These are phyloP conservation scores for Neodiprion fabricii DNA, from an alignment of 1,140 invertebrate species.

Conservation along the genomic window DNA sequence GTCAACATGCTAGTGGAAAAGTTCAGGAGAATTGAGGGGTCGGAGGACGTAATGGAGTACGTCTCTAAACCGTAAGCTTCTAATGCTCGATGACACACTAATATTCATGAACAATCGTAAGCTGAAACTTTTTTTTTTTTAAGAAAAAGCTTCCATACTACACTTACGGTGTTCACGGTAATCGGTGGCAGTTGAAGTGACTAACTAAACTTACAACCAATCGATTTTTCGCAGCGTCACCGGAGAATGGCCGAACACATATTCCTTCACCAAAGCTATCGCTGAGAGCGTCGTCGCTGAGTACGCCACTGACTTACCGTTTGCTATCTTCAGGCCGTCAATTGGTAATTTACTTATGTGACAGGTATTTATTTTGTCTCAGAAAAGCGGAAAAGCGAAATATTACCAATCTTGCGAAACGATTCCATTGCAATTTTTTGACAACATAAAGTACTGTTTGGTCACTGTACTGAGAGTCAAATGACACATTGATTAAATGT, in stretches of 20 bases:
- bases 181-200: too few species aligned
- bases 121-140: not conserved
- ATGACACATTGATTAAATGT: too few species aligned
- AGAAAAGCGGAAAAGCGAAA: not conserved
- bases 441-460: too few species aligned
- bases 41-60: conserved; percentile 21
- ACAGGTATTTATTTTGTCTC: not conserved
- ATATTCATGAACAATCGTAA: not conserved
- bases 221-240: conserved; percentile 57
- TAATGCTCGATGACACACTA: conserved; percentile 24
- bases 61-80: conserved; percentile 25
- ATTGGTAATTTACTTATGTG: conserved; percentile 53
- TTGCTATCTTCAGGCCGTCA: conserved; percentile 70
- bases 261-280: conserved; percentile 73
- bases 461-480: too few species aligned
- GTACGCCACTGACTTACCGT: conserved; percentile 57
- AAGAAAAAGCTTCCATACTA: not conserved
- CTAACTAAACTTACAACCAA: too few species aligned
- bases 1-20: conserved; percentile 21
- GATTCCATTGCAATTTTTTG: not conserved
- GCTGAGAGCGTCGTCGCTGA: conserved; percentile 67
- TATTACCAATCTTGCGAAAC: not conserved
- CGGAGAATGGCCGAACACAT: conserved; percentile 72
- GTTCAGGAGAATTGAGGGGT: conserved; percentile 7
- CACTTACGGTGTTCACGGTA: too few species aligned